phyloP scores from a whole-genome alignment of 2,113 vertebrate genomes.

The Seriola aureovittata region DNA sequence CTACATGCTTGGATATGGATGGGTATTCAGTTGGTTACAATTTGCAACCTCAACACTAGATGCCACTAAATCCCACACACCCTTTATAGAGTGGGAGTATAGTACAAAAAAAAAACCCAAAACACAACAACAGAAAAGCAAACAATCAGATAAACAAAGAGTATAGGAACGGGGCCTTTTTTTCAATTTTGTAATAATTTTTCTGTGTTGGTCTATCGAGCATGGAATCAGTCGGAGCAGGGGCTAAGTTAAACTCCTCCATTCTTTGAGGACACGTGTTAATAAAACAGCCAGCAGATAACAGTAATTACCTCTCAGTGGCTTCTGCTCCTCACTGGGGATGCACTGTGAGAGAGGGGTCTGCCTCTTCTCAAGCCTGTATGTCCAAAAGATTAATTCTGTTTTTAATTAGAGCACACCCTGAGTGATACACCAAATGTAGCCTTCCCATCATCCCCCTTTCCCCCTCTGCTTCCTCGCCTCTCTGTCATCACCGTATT shows the following conservation, averaged over 20 bases:
- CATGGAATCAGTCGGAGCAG: conserved; percentile 72
- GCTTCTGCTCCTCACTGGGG: conserved; percentile 72
- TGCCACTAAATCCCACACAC: too few relatives aligned
- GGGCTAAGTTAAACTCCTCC: conserved; percentile 76
- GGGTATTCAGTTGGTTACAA: too few relatives aligned
- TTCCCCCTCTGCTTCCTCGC: conserved; percentile 38
- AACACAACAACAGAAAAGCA: too few relatives aligned
- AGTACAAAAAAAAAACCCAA: too few relatives aligned
- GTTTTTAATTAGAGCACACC: conserved; percentile 83
- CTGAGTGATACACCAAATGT: conserved; percentile 71
- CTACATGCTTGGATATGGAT: too few relatives aligned
- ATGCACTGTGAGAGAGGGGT: conserved; percentile 60
- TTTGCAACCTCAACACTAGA: too few relatives aligned
- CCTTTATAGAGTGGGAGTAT: too few relatives aligned
- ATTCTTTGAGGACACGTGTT: conserved; percentile 85
- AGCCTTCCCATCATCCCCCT: conserved; percentile 45
- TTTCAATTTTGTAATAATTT: conserved; percentile 70
- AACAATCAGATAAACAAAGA: too few relatives aligned
- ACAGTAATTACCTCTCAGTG: conserved; percentile 85
- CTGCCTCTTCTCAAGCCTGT: conserved; percentile 68
- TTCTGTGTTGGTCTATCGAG: conserved; percentile 75
- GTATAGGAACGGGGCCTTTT: conserved; percentile 28
- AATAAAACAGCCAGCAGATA: conserved; percentile 86
- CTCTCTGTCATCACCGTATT: conserved; percentile 70
- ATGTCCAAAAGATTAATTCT: conserved; percentile 82